Percentiles rank a stretch among this genome's conserved stretches.
Conservation (phyloP, 2,888 invertebrate genomes). For the Agapostemon virescens region DNA sequence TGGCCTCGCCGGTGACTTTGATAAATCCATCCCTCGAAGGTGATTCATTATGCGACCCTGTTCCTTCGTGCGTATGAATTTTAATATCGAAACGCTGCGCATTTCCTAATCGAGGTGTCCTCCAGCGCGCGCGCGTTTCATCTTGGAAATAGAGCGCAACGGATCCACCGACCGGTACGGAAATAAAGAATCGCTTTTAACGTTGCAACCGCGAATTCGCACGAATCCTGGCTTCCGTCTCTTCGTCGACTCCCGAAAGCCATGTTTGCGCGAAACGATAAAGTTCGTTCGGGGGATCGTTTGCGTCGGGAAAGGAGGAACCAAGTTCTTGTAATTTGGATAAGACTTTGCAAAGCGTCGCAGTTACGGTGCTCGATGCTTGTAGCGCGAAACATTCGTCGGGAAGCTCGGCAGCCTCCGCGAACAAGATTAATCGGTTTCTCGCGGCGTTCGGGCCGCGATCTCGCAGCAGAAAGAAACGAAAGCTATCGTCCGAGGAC, state of each 20-base stretch:
- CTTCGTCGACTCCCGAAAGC: background rate
- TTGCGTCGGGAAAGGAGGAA: background rate
- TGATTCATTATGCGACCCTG: conserved; percentile 36
- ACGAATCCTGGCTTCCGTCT: background rate
- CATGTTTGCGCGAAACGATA: background rate
- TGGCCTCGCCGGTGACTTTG: conserved; percentile 42
- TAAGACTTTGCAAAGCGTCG: background rate
- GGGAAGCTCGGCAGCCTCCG: background rate
- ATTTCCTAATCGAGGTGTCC: background rate
- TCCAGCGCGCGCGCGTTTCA: background rate
- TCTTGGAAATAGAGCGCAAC: background rate
- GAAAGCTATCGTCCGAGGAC: background rate
- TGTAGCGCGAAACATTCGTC: background rate
- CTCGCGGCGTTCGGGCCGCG: background rate
- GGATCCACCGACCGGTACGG: background rate
- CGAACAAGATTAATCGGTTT: background rate
- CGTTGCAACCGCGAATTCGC: background rate
- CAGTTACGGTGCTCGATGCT: background rate
- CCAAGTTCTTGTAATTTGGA: background rate
- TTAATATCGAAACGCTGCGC: conserved; percentile 28
- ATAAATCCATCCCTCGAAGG: conserved; percentile 42
- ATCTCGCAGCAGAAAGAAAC: background rate
- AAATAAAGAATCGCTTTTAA: background rate
- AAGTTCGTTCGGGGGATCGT: background rate
- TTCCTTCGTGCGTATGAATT: conserved; percentile 38